Percentiles rank a stretch among this genome's conserved stretches.
phyloP scores from a whole-genome alignment of 2,888 invertebrate genomes.

The Plemyria rubiginata region DNA sequence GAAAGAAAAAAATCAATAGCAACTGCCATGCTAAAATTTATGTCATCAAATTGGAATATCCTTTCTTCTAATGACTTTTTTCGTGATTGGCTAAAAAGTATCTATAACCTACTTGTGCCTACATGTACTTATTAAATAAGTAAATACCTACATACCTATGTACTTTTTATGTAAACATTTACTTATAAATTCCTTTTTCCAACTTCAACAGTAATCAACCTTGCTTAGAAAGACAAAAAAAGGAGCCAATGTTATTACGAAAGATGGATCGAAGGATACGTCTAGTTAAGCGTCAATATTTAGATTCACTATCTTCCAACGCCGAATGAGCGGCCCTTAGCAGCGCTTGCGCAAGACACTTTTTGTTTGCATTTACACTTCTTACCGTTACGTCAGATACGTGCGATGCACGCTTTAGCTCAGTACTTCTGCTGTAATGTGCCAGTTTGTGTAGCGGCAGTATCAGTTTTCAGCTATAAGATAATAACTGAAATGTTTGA shows the following conservation, averaged over 20 bases:
- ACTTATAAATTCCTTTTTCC: no score
- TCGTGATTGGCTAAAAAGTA: not conserved
- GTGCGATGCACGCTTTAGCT: not conserved
- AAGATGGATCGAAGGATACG: constrained; percentile 1
- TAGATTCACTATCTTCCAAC: constrained; percentile 27
- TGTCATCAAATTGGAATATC: not conserved
- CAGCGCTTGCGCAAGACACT: constrained; percentile 48
- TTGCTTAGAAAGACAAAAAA: not conserved
- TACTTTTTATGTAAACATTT: no score
- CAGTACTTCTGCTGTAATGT: not conserved
- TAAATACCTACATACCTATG: no score
- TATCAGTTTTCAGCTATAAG: no score
- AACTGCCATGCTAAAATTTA: not conserved
- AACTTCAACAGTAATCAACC: no score
- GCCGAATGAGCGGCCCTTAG: constrained; percentile 39
- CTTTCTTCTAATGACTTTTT: no score
- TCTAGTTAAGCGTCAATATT: constrained; percentile 40
- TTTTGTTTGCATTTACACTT: constrained; percentile 56
- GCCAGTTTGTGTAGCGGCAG: no score
- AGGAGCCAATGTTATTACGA: not conserved
- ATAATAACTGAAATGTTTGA: no score
- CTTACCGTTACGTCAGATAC: constrained; percentile 19
- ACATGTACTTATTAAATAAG: no score
- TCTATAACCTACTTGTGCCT: not conserved
- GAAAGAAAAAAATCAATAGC: no score